Evolutionary conservation across 2,113 vertebrate species (phyloP), one percentile per base, ranked within the genome.

Genomic region (Pungitius pungitius): DNA sequence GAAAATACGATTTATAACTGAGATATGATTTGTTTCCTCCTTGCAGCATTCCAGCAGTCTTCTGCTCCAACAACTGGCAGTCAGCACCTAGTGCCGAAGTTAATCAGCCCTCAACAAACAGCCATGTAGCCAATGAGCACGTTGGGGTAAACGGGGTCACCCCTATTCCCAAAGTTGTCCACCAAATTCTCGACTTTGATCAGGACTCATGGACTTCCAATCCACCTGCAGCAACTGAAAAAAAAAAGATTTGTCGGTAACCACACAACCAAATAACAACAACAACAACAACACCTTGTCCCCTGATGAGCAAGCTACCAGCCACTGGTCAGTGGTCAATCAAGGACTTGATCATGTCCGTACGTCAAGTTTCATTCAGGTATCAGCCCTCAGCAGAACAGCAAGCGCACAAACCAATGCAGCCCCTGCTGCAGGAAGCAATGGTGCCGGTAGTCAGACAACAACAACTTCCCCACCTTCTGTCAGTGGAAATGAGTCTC

Each of bases 31-130:
- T 71, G 30, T 66, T 4, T 84, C 77, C 7, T 39, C 33, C 26
- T 69, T 59, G 35, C 84, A 93, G 92, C 67, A 71, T 90, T 39
- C 89, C 89, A 33, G 75, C 85, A 0, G 75, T 93, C 47, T 58
- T 92, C 69, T 92, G 92, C 79, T 93, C 90, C 62, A 91, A 89
- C 47, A 90, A 87, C 77, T 91, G 90, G 90, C 87, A 86, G 49
- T 85, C 86, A 20, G 73, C 61, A 26, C 59, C 85, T 26, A 65
- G 26, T 55, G 40, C 71, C 55, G 66, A 51, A n/a, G 7, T 69
- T 7, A 30, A 69, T 73, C 57, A 70, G 52, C 69, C 75, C 24
- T 61, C 78, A 5, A 24, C 68, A 11, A 81, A 73, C 69, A 65
- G 68, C 77, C 57, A 61, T 18, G 55, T 77, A 12, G 66, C 47